Evolutionary conservation across 2,113 vertebrate genomes (phyloP), one percentile per base, ranked within the genome.

Genomic region (Cynocephalus volans): DNA sequence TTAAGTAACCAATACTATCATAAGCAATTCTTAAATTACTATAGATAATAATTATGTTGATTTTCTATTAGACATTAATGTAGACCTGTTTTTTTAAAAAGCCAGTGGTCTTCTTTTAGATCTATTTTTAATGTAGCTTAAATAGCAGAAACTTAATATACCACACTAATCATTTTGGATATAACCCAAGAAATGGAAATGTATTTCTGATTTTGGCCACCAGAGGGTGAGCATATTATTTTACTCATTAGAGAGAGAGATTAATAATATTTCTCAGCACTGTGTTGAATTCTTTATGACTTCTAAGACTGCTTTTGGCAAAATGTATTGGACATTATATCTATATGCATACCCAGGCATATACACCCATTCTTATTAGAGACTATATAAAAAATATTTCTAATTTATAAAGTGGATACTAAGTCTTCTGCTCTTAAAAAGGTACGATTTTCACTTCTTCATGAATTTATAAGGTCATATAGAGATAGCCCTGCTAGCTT

Each of bases 191-290:
- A 95, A 97, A 84, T 87, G 23, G 45, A 93, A 80, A 36, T 97
- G 94, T 73, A 73, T 84, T 97, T 97, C 80, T 90, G 23, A 84
- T 92, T 96, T 96, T 96, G 80, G n/a, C 96, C 95, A 97, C 92
- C 79, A 98, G 97, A 96, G 83, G 93, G 97, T 88, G 77, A 77
- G 9, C 56, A 64, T 81, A 81, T 88, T 76, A 72, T 76, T 95
- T 92, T 79, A 54, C 83, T 96, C 62, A 56, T 72, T 21, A 86
- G 26, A 56, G 45, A 87, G 62, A 33, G 28, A 92, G 5, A 28
- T 3, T 28, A 24, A 24, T 18, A 73, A 23, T 62, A 73, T 62
- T 93, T 92, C 58, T 95, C 70, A 67, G 60, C 33, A 77, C 26
- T 84, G 56, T 14, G 28, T 73, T 70, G 50, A 77, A 1, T 52